Evolutionary conservation across 1,140 invertebrate genomes (phyloP).

Genomic region (silkworm (Bombyx mori)): DNA sequence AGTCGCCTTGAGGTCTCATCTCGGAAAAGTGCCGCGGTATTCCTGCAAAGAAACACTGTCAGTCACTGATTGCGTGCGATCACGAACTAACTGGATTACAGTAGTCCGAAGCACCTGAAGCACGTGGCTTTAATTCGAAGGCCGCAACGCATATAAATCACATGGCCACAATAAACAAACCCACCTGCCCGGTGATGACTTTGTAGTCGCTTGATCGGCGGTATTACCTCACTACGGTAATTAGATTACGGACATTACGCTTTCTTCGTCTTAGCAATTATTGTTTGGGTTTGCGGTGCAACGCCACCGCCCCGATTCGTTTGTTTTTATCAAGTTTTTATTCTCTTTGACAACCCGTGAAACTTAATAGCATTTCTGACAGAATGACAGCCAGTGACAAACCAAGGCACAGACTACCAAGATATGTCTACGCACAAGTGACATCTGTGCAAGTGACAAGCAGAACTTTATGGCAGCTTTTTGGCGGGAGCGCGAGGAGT

Average conservation of each 20-base stretch:
- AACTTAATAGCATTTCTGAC: no score
- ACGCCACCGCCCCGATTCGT: conserved; percentile 7
- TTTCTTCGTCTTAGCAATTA: background rate
- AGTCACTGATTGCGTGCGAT: conserved; percentile 7
- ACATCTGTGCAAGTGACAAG: no score
- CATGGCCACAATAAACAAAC: conserved; percentile 34
- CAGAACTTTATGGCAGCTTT: background rate
- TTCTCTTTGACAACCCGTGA: conserved; percentile 11
- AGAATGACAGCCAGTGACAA: no score
- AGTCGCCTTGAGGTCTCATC: conserved; percentile 44
- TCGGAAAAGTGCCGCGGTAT: conserved; percentile 5
- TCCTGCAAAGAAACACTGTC: conserved; percentile 8
- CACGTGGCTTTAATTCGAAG: conserved; percentile 16
- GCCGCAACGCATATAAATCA: conserved; percentile 35
- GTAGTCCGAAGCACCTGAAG: conserved; percentile 17
- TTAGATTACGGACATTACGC: conserved; percentile 9
- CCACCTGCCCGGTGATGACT: conserved; percentile 15
- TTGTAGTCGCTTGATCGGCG: no score
- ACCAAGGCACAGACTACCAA: background rate
- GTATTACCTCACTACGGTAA: conserved; percentile 1
- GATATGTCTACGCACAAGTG: background rate
- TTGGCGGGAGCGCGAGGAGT: no score
- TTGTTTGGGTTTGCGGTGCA: background rate
- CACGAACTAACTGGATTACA: conserved; percentile 31
- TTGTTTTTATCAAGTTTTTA: no score